Evolutionary conservation across 2,797 vertebrate species (phyloP).

Genomic region (Galago senegalensis): DNA sequence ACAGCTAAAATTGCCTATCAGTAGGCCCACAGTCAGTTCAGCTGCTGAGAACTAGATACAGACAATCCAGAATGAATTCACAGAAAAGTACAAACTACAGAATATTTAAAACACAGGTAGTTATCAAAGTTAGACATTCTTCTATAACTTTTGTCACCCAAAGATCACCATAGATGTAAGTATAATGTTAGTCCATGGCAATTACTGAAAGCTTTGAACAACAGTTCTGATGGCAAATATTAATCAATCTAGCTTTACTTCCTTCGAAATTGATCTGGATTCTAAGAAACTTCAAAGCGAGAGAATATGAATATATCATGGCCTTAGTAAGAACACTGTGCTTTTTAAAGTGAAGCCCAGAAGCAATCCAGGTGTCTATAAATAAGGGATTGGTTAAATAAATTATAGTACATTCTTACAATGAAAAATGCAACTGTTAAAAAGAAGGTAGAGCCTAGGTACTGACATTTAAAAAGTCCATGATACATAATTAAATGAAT

Average conservation of each 20-base stretch:
- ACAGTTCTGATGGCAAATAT: slow-evolving; percentile 33
- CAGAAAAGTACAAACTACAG: slow-evolving; percentile 4
- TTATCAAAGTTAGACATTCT: not conserved
- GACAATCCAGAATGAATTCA: slow-evolving; percentile 34
- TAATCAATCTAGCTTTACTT: slow-evolving; percentile 35
- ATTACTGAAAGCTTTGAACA: not conserved
- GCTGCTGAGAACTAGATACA: slow-evolving; percentile 40
- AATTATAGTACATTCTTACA: slow-evolving; percentile 50
- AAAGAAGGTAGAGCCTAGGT: slow-evolving; percentile 10
- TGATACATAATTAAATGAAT: slow-evolving; percentile 21
- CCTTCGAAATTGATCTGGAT: slow-evolving; percentile 48
- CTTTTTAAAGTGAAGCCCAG: slow-evolving; percentile 47
- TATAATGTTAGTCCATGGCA: not conserved
- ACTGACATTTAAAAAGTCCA: not conserved
- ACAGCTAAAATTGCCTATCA: slow-evolving; percentile 43
- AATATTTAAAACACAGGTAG: slow-evolving; percentile 46
- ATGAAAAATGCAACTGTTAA: slow-evolving; percentile 46
- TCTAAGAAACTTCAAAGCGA: slow-evolving; percentile 29
- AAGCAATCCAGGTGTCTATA: slow-evolving; percentile 23
- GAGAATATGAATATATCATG: slow-evolving; percentile 24
- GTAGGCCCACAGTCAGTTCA: not conserved
- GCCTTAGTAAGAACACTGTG: slow-evolving; percentile 27
- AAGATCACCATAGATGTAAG: not conserved
- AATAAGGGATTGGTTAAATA: slow-evolving; percentile 28
- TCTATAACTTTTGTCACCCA: not conserved